Conservation (phyloP, 2,113 vertebrate genomes). For the Carettochelys insculpta region DNA sequence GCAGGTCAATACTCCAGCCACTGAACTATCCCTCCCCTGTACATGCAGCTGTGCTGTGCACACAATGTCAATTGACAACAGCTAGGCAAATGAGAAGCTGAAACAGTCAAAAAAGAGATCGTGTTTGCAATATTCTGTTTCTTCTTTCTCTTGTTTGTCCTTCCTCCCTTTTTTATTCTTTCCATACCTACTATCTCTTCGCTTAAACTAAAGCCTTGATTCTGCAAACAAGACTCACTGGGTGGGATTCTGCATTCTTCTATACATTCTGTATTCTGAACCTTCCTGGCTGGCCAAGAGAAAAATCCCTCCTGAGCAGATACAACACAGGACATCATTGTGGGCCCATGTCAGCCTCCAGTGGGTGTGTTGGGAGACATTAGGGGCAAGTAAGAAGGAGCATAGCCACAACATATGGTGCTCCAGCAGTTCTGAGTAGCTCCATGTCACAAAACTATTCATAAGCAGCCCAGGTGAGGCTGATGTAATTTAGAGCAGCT, state of each 20-base stretch:
- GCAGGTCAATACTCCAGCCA: too few species aligned
- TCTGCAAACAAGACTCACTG: neutral
- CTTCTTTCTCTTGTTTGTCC: rapidly evolving
- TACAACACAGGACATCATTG: rapidly evolving
- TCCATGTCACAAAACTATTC: neutral
- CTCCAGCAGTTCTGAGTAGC: neutral
- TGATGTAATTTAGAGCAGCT: neutral
- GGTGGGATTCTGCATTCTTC: neutral
- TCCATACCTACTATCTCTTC: neutral
- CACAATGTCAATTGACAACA: neutral
- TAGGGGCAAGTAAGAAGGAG: neutral
- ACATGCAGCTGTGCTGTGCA: rapidly evolving
- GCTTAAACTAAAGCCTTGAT: neutral
- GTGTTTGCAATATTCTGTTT: neutral
- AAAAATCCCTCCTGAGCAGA: neutral
- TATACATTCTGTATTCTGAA: neutral
- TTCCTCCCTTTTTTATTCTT: neutral
- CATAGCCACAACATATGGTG: neutral
- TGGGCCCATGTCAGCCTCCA: neutral
- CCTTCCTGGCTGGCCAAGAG: neutral
- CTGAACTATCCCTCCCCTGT: too few species aligned
- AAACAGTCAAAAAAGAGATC: neutral
- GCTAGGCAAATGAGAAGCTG: neutral
- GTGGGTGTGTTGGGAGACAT: rapidly evolving
- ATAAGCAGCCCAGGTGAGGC: neutral